Base-by-base conservation (phyloP, 2,797 vertebrate species). In the Alcedo atthis region DNA sequence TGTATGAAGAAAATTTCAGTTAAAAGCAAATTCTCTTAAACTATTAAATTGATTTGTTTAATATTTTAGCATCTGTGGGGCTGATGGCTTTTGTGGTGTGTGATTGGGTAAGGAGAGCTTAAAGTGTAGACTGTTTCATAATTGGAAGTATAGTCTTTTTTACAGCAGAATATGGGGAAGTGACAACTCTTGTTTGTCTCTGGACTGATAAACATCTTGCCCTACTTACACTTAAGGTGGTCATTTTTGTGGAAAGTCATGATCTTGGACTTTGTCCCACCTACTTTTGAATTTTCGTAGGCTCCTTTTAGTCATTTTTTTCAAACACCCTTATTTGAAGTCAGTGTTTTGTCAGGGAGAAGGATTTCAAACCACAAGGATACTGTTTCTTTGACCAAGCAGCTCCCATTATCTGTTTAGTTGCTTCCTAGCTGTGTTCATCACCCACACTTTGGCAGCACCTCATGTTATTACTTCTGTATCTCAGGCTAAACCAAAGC, bases 351-450 rank as follows among this genome's bases (percentile, higher is more conserved):
- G 35, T 66, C 15, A 42, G n/a, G 12, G 28, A 85, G 21, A 67
- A 82, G 22, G 28, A 32, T 20, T 69, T 78, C 3, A 61, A 45
- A 57, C 57, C 32, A 35, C 9, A 20, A 19, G 5, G 20, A 7
- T 82, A n/a, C 22, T 0, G 0, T 62, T 86, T 85, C 4, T 57
- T 71, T 62, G 71, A 30, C n/a, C 0, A 0, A 53, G 8, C 45
- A 55, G 12, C 19, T 81, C 20, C 12, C 8, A 6, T 20, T 43
- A 40, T 68, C 26, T 75, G 3, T 91, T 69, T 30, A 81, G 35
- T 15, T 49, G 12, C 33, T 90, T 57, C 75, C 15, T 85, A 2
- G 0, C 30, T 7, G 4, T 70, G 70, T 24, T 51, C 80, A 32
- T 4, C 32, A 81, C 32, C 42, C 69, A 18, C 10, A 10, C 28